Evolutionary conservation across 2,797 vertebrate genomes (phyloP), one percentile per base, ranked within the genome.

Genomic region (Xenopus petersii): DNA sequence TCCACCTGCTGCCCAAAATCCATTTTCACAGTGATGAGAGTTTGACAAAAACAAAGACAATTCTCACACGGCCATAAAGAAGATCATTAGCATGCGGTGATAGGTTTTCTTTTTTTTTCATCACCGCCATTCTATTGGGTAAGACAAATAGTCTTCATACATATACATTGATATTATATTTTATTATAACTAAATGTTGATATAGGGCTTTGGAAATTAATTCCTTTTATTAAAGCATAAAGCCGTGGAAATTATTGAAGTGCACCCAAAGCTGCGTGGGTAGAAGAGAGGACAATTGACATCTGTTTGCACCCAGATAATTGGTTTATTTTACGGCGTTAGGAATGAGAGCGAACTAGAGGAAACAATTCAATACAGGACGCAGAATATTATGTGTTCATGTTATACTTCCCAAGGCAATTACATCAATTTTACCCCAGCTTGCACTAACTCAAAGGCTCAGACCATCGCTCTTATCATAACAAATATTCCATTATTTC

Each of bases 101-200:
- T 33, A 51, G 46, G 3, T 66, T 67, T 55, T 16, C 9, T 9
- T 55, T 55, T 81, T 60, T 79, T 86, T 83, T 81, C 82, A 79
- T 75, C 54, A 8, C 3, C 73, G 66, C 81, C 75, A 33, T 47
- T 61, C 75, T 47, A 49, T 81, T 77, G 79, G 83, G 82, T 83
- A 84, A 86, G 80, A 82, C 79, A 86, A 87, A 81, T 47, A 3
- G 75, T 81, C 79, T 84, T 3, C 33, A 36, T 36, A 4, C 33
- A 36, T 36, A 36, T 36, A 36, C 33, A 36, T 36, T 36, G 3
- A 36, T 36, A 36, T 36, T 36, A 36, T 36, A 36, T 36, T 36
- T 36, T 36, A 36, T 36, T 36, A 36, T 0, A 1, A 21, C 82
- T 86, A 83, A 87, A 87, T 87, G 86, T 86, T 87, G 84, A 85